Conservation (phyloP, 2,113 vertebrate genomes). For the Calyptommatus sinebrachiatus region DNA sequence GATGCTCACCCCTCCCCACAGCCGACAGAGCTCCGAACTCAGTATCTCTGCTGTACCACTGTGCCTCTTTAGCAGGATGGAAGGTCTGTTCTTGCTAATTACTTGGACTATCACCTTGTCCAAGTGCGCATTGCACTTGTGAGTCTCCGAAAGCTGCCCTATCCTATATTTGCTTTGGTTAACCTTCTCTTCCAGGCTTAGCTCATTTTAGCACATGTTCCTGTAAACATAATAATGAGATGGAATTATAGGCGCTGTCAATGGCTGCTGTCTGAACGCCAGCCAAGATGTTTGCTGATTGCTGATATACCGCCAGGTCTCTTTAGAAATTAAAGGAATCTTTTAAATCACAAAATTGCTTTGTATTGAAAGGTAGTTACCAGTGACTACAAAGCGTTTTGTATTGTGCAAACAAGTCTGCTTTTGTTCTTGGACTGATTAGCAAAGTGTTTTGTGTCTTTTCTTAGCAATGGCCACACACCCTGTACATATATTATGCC, state of each 20-base stretch:
- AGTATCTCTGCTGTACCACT: no score
- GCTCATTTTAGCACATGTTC: conserved; percentile 42
- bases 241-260: conserved; percentile 44
- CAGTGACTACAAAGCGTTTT: conserved; percentile 43
- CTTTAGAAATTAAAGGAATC: conserved; percentile 42
- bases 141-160: background rate
- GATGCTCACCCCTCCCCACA: no score
- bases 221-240: conserved; percentile 46
- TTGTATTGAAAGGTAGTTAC: conserved; percentile 46
- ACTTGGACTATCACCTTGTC: no score
- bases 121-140: no score
- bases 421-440: conserved; percentile 1
- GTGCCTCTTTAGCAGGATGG: no score
- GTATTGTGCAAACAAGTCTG: conserved; percentile 27
- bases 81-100: no score
- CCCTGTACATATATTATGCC: background rate
- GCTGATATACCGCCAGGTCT: conserved; percentile 23
- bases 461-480: background rate
- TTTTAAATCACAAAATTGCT: conserved; percentile 59
- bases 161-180: conserved; percentile 28
- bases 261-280: conserved; percentile 26
- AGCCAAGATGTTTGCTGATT: conserved; percentile 46
- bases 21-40: no score
- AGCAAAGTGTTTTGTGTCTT: background rate
- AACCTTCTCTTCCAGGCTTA: conserved; percentile 8